Conservation (phyloP, 2,797 vertebrate genomes). For the Poeciliopsis gracilis region DNA sequence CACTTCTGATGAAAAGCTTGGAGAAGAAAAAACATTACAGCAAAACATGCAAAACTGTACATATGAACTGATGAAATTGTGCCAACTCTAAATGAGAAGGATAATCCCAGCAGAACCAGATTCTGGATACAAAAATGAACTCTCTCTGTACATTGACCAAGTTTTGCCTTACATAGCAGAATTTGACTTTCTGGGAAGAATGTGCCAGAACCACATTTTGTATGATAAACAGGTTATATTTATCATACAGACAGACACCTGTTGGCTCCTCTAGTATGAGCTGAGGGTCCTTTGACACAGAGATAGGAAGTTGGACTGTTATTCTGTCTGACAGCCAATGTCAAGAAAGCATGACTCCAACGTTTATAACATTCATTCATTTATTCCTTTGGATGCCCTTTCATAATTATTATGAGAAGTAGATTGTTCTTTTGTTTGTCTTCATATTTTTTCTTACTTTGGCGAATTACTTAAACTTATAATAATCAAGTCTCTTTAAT, state of each 20-base stretch:
- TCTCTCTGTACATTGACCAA: background rate
- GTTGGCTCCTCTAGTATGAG: background rate
- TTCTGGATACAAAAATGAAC: background rate
- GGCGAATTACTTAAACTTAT: background rate
- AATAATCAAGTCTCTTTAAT: background rate
- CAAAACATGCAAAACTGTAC: background rate
- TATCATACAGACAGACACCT: background rate
- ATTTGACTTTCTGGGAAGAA: no score
- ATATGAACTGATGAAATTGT: background rate
- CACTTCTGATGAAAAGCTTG: background rate
- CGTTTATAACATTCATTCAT: background rate
- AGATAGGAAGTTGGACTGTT: background rate
- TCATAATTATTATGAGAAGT: background rate
- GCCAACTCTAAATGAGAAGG: background rate
- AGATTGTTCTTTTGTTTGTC: background rate
- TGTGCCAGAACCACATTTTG: no score
- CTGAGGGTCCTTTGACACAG: background rate
- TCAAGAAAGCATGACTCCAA: background rate
- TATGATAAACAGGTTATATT: no score
- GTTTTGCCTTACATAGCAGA: background rate
- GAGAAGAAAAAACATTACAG: background rate
- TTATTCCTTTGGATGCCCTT: background rate
- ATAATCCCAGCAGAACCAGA: background rate
- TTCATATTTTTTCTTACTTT: background rate
- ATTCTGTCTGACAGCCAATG: background rate